Conservation (phyloP, 2,113 vertebrate genomes). For the Globicephala melas region DNA sequence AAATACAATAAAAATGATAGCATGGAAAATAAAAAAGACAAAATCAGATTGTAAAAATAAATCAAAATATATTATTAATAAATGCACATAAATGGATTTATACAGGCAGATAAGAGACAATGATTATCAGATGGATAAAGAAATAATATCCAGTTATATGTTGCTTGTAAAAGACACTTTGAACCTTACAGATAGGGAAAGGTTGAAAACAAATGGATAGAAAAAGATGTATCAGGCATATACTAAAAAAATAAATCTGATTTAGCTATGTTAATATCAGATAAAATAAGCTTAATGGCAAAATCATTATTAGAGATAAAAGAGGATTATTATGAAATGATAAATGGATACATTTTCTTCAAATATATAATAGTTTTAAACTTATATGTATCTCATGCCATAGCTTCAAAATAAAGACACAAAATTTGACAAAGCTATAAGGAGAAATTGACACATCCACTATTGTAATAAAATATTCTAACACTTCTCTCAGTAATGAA, state of each 20-base stretch:
- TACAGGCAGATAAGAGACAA: background rate
- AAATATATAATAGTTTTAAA: background rate
- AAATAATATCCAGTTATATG: background rate
- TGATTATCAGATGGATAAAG: background rate
- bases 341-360: background rate
- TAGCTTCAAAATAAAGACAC: background rate
- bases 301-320: background rate
- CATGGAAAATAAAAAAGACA: background rate
- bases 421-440: background rate
- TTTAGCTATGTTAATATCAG: background rate
- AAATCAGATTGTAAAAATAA: background rate
- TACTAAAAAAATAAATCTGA: background rate
- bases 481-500: background rate
- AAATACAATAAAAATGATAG: background rate
- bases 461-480: background rate
- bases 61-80: background rate
- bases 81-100: background rate
- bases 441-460: background rate
- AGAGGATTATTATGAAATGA: background rate
- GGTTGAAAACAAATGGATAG: background rate
- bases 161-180: background rate
- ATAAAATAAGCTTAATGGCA: background rate
- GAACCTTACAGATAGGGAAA: background rate
- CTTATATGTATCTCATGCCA: background rate
- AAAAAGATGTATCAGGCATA: background rate